These are phyloP conservation scores for Apolygus lucorum DNA, from an alignment of 1,140 invertebrate genomes.

Conservation along the genomic window DNA sequence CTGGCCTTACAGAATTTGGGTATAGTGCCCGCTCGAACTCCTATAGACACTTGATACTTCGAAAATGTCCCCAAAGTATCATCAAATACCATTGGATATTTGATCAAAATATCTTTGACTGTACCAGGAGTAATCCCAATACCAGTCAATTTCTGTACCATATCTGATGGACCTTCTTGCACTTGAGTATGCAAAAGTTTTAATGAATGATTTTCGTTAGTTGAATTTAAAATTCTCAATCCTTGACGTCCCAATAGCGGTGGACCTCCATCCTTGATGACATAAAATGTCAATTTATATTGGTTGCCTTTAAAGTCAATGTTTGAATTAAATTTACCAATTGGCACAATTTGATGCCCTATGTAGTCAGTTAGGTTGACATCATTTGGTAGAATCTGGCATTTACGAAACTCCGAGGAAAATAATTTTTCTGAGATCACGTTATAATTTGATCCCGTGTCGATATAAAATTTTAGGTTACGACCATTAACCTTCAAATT, in stretches of 20 bases:
- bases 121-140: neutral
- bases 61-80: neutral
- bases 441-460: neutral
- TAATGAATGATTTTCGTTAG: neutral
- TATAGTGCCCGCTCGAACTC: neutral
- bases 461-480: neutral
- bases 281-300: neutral
- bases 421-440: neutral
- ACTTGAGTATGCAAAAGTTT: neutral
- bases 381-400: neutral
- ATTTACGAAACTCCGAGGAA: neutral
- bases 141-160: neutral
- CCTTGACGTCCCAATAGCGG: too few relatives aligned
- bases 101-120: neutral
- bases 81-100: neutral
- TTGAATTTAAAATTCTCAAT: too few relatives aligned
- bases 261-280: neutral
- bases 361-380: neutral
- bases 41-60: neutral
- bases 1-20: neutral
- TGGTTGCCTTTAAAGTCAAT: neutral
- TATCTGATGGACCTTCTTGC: neutral
- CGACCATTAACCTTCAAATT: neutral
- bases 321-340: neutral
- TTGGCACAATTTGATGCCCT: neutral